Conservation (phyloP, 1,140 invertebrate species). For the Drosophila ogumai region DNA sequence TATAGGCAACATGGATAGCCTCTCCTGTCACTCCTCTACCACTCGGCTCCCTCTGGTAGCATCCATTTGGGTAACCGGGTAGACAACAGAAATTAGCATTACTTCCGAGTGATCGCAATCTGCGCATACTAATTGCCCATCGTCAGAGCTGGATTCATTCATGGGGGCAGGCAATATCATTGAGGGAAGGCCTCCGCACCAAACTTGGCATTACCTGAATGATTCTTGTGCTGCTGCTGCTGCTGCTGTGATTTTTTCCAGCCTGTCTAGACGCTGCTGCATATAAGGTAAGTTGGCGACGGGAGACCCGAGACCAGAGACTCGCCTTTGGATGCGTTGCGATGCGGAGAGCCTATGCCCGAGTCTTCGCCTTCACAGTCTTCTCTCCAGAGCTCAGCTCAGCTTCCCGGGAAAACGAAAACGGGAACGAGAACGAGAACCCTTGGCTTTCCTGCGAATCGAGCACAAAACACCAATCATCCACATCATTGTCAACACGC, state of each 20-base stretch:
- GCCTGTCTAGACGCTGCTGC: conserved; percentile 69
- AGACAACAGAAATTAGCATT: conserved; percentile 77
- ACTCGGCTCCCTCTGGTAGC: not conserved
- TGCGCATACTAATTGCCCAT: conserved; percentile 81
- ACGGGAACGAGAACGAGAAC: conserved; percentile 32
- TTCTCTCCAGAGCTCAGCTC: conserved; percentile 25
- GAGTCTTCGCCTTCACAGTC: not conserved
- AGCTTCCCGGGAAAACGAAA: conserved; percentile 50
- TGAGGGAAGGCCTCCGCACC: conserved; percentile 61
- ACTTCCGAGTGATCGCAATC: conserved; percentile 84
- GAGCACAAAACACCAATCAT: conserved; percentile 75
- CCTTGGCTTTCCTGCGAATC: conserved; percentile 71
- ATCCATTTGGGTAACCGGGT: conserved; percentile 46
- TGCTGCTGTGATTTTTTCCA: conserved; percentile 73
- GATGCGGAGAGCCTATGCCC: conserved; percentile 15
- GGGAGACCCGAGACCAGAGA: conserved; percentile 24
- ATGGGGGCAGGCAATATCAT: conserved; percentile 70
- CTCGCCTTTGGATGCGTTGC: conserved; percentile 3
- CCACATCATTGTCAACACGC: conserved; percentile 78
- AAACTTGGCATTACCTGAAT: conserved; percentile 78
- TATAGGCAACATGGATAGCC: not conserved
- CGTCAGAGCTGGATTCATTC: conserved; percentile 54
- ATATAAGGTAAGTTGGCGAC: conserved; percentile 73
- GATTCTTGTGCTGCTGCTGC: conserved; percentile 56
- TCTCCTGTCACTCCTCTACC: conserved; percentile 4